These are phyloP conservation scores for Zygothrica quintamaculata DNA, from an alignment of 2,888 invertebrate genomes.

Conservation along the genomic window DNA sequence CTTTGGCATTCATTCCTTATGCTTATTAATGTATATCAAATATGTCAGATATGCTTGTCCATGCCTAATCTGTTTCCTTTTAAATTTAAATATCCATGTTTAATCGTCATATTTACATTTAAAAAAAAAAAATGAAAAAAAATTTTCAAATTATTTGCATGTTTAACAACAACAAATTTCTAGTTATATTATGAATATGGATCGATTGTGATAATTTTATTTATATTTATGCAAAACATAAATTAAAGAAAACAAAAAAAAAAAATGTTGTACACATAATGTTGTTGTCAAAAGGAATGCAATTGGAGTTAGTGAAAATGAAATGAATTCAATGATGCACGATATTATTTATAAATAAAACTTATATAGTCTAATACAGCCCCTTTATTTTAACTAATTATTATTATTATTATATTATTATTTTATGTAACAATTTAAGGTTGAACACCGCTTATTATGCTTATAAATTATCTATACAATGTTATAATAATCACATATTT, in stretches of 20 bases:
- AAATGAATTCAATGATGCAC: no score
- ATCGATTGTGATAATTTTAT: slow-evolving; percentile 78
- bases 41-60: slow-evolving; percentile 3
- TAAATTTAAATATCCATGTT: slow-evolving; percentile 25
- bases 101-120: slow-evolving; percentile 39
- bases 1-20: slow-evolving; percentile 23
- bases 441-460: no score
- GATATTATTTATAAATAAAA: slow-evolving; percentile 29
- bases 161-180: slow-evolving; percentile 59
- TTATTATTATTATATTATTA: background rate
- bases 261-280: background rate
- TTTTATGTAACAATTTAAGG: slow-evolving; percentile 2
- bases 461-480: background rate
- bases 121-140: no score
- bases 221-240: slow-evolving; percentile 62
- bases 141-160: slow-evolving; percentile 53
- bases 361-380: slow-evolving; percentile 38
- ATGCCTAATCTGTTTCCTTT: background rate
- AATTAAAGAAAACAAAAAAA: slow-evolving; percentile 29
- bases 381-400: slow-evolving; percentile 19
- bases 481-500: slow-evolving; percentile 6
- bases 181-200: slow-evolving; percentile 73
- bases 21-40: slow-evolving; percentile 22
- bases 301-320: slow-evolving; percentile 24
- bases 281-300: slow-evolving; percentile 2